Evolutionary conservation across 2,888 invertebrate species (phyloP).

Genomic region (Eremobia ochroleuca): DNA sequence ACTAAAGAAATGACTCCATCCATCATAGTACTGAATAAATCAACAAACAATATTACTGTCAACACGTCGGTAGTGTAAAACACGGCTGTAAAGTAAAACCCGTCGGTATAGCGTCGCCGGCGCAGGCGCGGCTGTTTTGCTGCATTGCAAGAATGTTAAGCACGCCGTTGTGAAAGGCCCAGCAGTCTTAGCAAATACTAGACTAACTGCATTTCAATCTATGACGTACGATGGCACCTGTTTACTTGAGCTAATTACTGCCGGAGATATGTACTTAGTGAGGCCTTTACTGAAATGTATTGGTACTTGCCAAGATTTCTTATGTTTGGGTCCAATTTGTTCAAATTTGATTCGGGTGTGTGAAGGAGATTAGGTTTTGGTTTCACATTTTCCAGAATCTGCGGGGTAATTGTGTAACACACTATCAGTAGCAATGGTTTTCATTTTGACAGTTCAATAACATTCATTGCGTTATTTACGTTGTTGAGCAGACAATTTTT

Average conservation of each 20-base stretch:
- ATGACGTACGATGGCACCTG: conserved; percentile 68
- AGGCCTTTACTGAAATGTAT: neutral
- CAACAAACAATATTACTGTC: conserved; percentile 10
- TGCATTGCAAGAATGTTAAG: conserved; percentile 73
- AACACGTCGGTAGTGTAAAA: conserved; percentile 22
- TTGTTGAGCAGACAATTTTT: too few relatives aligned
- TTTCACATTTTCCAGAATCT: neutral
- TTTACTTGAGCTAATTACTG: conserved; percentile 55
- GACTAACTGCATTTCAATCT: conserved; percentile 71
- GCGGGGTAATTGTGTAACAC: too few relatives aligned
- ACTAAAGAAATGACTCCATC: neutral
- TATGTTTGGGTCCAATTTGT: neutral
- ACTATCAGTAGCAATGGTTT: too few relatives aligned
- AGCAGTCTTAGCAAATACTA: conserved; percentile 69
- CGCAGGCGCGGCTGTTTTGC: conserved; percentile 61
- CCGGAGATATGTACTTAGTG: conserved; percentile 3
- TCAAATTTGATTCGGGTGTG: neutral
- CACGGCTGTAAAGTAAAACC: conserved; percentile 35
- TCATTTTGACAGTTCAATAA: neutral
- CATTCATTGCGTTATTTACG: too few relatives aligned
- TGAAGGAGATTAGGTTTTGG: neutral
- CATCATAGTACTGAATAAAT: neutral
- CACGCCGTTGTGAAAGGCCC: conserved; percentile 80
- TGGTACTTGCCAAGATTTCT: neutral
- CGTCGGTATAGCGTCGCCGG: conserved; percentile 5